Evolutionary conservation across 2,113 vertebrate species (phyloP), one percentile per base, ranked within the genome.

Genomic region (Ceyx margarethae): DNA sequence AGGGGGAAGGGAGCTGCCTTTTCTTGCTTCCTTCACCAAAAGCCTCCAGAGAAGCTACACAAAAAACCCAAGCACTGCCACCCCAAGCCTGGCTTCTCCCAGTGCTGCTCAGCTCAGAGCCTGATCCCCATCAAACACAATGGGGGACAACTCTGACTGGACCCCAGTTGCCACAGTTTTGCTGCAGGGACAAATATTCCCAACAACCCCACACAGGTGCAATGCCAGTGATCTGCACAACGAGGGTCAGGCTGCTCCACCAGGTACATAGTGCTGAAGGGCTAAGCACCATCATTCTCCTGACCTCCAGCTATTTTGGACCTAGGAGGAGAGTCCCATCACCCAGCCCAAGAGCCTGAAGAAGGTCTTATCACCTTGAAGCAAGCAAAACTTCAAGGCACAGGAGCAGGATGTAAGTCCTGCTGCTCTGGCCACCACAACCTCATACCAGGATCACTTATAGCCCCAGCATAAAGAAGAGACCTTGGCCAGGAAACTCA

Each of bases 401-500:
- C 33, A 5, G 71, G 33, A 50, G 80, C 26, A 68, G 58, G 62
- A 33, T 4, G 3, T 21, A 22, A 40, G 11, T n/a, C 68, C 51
- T 37, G 69, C 50, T 57, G 66, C 75, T 58, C 48, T 1, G 0
- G 64, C 43, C 81, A 75, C 53, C 37, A 22, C 11, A 15, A 37
- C 13, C 79, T 53, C 26, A 2, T 1, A 21, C 22, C 46, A n/a
- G 71, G 26, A 80, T 14, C 71, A 43, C 57, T 19, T 51, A 3
- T 0, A 0, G 73, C 60, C 15, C 18, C 2, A 1, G 53, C 29
- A 31, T 0, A 0, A 6, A 75, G 48, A 7, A 23, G 16, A 33
- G 84, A 95, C 87, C 81, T 62, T 51, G 81, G 46, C 56, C 69
- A 66, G 84, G 26, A 31, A 10, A 61, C 50, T 40, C 74, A 25